Base-by-base conservation (phyloP, 37 sponge, comb jelly and placozoan species). In the Beroe forskalii region DNA sequence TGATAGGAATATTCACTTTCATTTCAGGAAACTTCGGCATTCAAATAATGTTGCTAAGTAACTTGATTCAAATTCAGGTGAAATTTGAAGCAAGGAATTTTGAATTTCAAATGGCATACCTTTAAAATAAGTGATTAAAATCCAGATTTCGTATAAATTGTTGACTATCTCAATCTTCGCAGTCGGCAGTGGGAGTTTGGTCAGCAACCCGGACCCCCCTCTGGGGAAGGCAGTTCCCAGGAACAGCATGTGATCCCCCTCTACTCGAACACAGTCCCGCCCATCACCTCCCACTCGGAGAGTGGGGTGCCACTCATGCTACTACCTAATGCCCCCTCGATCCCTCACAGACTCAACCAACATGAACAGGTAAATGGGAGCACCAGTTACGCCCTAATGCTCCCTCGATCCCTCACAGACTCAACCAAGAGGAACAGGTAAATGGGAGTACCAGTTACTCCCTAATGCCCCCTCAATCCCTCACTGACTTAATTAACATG, bases 311-410 rank as follows among this genome's bases (percentile, higher is more conserved):
- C 86, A 22, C 86, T 80, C 8, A 80, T 80, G 86, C 48, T 80
- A 43, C 86, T 80, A 14, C 86, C 86, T 44, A 44, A 32, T 27
- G 86, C 86, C 27, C 86, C 86, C 30, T 80, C 86, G 12, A 80
- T 80, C 0, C 86, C 86, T 1, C 72, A 69, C 38, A 69, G 72
- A 69, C 19, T 69, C 32, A 80, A 44, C 55, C 86, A 44, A 33
- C 37, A 4, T 48, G 35, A 44, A 12, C 86, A 80, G 86, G 86
- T 80, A 43, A 25, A 24, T 66, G 23, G n/a, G n/a, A n/a, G n/a
- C n/a, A n/a, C n/a, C n/a, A n/a, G 75, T 20, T 72, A 72, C 75
- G 31, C 19, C 75, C 75, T 37, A 38, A 36, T 37, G 75, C 75
- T 37, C 75, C 75, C 9, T 72, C 75, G 12, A 72, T 72, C 4